A percentile compares a stretch with the other conserved stretches of the same genome.
phyloP scores from a whole-genome alignment of 2,113 vertebrate genomes.

The Rana temporaria region DNA sequence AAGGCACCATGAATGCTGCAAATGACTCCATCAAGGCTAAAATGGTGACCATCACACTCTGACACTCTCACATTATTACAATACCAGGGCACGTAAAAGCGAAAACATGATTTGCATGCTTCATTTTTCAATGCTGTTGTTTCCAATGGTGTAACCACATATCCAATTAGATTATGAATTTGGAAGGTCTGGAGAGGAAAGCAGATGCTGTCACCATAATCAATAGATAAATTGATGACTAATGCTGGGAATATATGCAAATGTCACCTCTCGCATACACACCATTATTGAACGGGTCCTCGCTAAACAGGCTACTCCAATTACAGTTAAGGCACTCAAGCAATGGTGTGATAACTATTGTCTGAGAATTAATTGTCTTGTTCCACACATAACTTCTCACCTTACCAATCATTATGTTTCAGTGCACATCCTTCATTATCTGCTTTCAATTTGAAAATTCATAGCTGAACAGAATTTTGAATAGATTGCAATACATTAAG shows the following conservation, averaged over 20 bases:
- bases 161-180: neutral
- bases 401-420: conserved; percentile 45
- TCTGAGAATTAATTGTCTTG: conserved; percentile 32
- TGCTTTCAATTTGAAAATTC: conserved; percentile 36
- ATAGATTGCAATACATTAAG: conserved; percentile 33
- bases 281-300: conserved; percentile 12
- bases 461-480: conserved; percentile 32
- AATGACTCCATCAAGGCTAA: too few relatives aligned
- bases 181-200: neutral
- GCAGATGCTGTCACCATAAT: neutral
- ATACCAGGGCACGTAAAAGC: too few relatives aligned
- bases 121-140: too few relatives aligned
- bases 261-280: neutral
- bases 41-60: too few relatives aligned
- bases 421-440: conserved; percentile 34
- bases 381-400: conserved; percentile 33
- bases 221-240: conserved; percentile 36
- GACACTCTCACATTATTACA: too few relatives aligned
- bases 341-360: neutral
- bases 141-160: neutral
- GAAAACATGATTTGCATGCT: too few relatives aligned
- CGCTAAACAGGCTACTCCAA: conserved; percentile 31
- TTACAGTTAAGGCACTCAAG: conserved; percentile 33
- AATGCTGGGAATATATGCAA: neutral
- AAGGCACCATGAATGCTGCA: too few relatives aligned